These are phyloP conservation scores for Zosterops lateralis DNA, from an alignment of 2,113 vertebrate genomes.

Conservation along the genomic window DNA sequence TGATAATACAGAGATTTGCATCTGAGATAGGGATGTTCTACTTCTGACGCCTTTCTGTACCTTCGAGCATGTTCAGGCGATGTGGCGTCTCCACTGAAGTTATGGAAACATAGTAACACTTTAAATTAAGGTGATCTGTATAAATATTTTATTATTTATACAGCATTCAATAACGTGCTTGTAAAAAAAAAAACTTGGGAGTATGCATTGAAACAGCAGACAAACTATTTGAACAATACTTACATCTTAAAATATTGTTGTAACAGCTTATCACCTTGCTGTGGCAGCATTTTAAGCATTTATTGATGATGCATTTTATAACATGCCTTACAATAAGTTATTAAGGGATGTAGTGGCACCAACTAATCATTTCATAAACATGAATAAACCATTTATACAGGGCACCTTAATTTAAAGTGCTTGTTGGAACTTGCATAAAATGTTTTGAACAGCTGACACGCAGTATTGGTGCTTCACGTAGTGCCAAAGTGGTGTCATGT, in stretches of 20 bases:
- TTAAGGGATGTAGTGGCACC: slow-evolving; percentile 30
- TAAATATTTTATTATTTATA: slow-evolving; percentile 61
- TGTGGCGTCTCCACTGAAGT: not conserved
- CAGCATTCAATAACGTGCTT: slow-evolving; percentile 11
- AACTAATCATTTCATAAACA: slow-evolving; percentile 51
- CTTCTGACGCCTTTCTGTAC: not conserved
- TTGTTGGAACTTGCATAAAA: slow-evolving; percentile 32
- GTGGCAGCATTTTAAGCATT: slow-evolving; percentile 39
- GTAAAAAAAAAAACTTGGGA: slow-evolving; percentile 9
- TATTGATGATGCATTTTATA: slow-evolving; percentile 58
- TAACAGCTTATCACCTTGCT: slow-evolving; percentile 39
- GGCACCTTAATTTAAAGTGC: slow-evolving; percentile 39
- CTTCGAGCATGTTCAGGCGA: not conserved
- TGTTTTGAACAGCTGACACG: not conserved
- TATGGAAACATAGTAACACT: slow-evolving; percentile 26
- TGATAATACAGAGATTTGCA: not conserved
- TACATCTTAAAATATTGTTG: slow-evolving; percentile 55
- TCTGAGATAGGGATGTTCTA: not conserved
- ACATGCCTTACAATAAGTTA: slow-evolving; percentile 17
- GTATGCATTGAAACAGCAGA: not conserved
- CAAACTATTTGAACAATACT: slow-evolving; percentile 46
- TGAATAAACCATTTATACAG: slow-evolving; percentile 26
- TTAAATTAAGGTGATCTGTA: slow-evolving; percentile 50
- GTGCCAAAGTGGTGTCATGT: slow-evolving; percentile 32
- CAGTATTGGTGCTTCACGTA: not conserved